Evolutionary conservation across 2,888 invertebrate genomes (phyloP).

Genomic region (Papilio protenor): DNA sequence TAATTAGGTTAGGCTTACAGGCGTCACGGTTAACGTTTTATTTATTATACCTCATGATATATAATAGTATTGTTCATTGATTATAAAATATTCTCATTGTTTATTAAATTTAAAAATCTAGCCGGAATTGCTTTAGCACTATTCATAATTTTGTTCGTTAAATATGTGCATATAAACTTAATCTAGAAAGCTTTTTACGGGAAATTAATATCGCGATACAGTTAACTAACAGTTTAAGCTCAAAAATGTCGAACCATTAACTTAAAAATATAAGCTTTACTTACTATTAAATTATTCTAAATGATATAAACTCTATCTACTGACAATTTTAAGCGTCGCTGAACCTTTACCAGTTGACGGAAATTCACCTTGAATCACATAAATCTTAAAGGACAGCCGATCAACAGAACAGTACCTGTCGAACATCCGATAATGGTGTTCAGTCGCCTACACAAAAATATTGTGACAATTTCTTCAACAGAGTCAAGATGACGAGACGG

Average conservation of each 20-base stretch:
- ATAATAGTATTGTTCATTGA: not conserved
- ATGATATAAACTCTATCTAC: not conserved
- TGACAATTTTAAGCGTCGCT: not conserved
- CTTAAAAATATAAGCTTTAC: not conserved
- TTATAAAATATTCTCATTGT: not conserved
- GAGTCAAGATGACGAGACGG: constrained; percentile 83
- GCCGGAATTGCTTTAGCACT: not conserved
- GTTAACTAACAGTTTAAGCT: not conserved
- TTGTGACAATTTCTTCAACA: constrained; percentile 80
- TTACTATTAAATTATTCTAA: not conserved
- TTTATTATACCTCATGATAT: constrained; percentile 12
- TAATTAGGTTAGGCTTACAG: constrained; percentile 37
- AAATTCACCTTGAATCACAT: not conserved
- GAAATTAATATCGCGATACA: not conserved
- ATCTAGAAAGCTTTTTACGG: not conserved
- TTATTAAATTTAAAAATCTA: not conserved
- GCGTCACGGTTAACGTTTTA: constrained; percentile 34
- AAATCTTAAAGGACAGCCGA: constrained; percentile 24
- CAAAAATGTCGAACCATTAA: not conserved
- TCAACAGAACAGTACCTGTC: constrained; percentile 46
- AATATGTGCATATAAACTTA: not conserved
- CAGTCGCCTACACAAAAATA: constrained; percentile 65
- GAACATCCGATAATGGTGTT: constrained; percentile 51
- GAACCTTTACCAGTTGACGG: not conserved
- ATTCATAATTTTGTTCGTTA: not conserved